Conservation (phyloP, 2,888 invertebrate species). For the Clepsis dumicolana region DNA sequence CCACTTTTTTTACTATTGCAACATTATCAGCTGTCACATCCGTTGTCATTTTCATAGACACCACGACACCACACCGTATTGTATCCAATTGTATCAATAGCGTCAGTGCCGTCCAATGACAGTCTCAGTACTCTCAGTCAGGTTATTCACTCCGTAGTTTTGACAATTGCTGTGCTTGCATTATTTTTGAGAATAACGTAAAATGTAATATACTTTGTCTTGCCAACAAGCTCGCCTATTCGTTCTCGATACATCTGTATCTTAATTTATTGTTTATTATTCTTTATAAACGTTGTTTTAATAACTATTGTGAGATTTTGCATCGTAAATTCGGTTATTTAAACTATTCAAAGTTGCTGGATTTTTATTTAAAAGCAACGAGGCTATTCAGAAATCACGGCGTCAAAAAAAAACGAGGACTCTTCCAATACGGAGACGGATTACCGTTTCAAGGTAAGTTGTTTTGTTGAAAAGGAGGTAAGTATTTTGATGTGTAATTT, state of each 20-base stretch:
- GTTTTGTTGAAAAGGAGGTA: conserved; percentile 8
- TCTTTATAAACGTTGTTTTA: conserved; percentile 2
- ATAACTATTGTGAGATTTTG: neutral
- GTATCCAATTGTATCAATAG: neutral
- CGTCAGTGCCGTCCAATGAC: neutral
- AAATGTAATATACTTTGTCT: conserved; percentile 22
- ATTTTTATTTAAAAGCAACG: conserved; percentile 22
- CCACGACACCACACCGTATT: no score
- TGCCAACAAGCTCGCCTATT: conserved; percentile 28
- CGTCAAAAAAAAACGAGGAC: conserved; percentile 41
- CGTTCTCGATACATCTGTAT: conserved; percentile 3
- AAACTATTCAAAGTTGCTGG: conserved; percentile 12
- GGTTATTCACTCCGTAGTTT: conserved; percentile 36
- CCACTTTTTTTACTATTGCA: neutral
- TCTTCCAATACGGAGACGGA: conserved; percentile 40
- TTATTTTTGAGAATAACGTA: conserved; percentile 25
- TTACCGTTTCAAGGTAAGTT: conserved; percentile 39
- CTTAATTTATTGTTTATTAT: conserved; percentile 9
- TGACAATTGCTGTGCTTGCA: conserved; percentile 28
- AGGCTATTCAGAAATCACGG: conserved; percentile 28
- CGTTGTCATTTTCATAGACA: conserved; percentile 2
- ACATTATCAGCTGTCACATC: conserved; percentile 4
- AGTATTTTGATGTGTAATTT: conserved; percentile 6
- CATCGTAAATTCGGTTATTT: conserved; percentile 18
- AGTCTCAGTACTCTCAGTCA: conserved; percentile 7